Evolutionary conservation across 2,888 invertebrate genomes (phyloP), one percentile per base, ranked within the genome.

Genomic region (Athalia rosae): DNA sequence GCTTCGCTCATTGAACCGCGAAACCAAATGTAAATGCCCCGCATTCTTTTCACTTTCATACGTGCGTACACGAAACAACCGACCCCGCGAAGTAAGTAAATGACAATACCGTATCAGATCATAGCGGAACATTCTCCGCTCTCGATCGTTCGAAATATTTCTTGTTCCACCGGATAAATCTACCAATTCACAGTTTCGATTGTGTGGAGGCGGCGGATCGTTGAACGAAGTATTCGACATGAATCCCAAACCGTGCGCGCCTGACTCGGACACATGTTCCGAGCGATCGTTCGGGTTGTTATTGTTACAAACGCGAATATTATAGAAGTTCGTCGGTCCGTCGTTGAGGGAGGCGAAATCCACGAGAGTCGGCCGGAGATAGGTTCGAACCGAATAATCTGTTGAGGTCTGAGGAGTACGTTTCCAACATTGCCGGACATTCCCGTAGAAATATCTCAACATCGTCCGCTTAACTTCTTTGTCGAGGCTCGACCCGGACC

Each of bases 381-480:
- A 28, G 28, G 28, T 28, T 28, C 28, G 28, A 28, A 28, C 28
- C 28, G 28, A 28, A 28, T 28, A 28, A 28, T n/a, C 53, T 9
- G 4, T 9, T 53, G n/a, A 53, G 53, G 11, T n/a, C 56, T 58
- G 5, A 58, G 58, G 71, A 28, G 28, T 28, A 28, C 28, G 58
- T 58, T 71, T 50, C 67, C 53, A 50, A 53, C 67, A 67, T 67
- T 50, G 67, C 53, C 48, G 67, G 67, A 71, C 71, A 71, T 71
- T 71, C 71, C 58, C 56, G 71, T 45, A 56, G 71, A 71, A 71
- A 71, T 71, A 71, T 77, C 77, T 71, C 69, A 63, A 28, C 77
- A 77, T 66, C 67, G 77, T 59, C 69, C 77, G 61, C 59, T 69
- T 69, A 69, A 74, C 74, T 77, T 69, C 74, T 74, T 73, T 74